Evolutionary conservation across 2,888 invertebrate genomes (phyloP).

Genomic region (Gibbula magus): DNA sequence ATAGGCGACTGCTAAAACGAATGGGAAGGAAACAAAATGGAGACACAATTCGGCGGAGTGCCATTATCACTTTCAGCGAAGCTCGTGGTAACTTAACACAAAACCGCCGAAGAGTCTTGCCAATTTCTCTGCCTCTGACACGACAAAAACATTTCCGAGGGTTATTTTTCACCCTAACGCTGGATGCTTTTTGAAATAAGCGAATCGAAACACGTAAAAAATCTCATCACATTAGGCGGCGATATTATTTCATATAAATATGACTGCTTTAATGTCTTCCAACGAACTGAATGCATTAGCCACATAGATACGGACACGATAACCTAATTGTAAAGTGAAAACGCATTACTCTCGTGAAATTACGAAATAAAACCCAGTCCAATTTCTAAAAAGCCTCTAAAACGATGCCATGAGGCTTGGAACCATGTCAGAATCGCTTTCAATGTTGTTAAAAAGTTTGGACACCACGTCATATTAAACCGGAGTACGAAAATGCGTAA

Average conservation of each 20-base stretch:
- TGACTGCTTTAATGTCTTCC: not conserved
- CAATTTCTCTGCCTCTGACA: no score
- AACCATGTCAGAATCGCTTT: not conserved
- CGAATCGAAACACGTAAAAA: no score
- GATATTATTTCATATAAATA: not conserved
- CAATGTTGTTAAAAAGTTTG: not conserved
- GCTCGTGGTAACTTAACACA: no score
- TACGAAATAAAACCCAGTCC: not conserved
- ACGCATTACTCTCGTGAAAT: not conserved
- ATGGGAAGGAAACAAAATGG: no score
- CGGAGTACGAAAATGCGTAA: not conserved
- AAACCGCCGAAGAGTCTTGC: no score
- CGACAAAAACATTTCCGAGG: no score
- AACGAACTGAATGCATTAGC: not conserved
- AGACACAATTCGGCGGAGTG: no score
- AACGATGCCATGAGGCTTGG: not conserved
- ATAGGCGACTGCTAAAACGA: no score
- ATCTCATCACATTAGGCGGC: not conserved
- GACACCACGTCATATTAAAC: not conserved
- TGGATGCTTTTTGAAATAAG: no score
- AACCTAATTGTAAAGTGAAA: not conserved
- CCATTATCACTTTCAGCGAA: no score
- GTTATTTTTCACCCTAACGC: no score
- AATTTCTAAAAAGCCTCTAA: constrained; percentile 5
- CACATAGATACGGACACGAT: not conserved